Conservation (phyloP, 2,888 invertebrate genomes). For the Caenorhabditis becei region DNA sequence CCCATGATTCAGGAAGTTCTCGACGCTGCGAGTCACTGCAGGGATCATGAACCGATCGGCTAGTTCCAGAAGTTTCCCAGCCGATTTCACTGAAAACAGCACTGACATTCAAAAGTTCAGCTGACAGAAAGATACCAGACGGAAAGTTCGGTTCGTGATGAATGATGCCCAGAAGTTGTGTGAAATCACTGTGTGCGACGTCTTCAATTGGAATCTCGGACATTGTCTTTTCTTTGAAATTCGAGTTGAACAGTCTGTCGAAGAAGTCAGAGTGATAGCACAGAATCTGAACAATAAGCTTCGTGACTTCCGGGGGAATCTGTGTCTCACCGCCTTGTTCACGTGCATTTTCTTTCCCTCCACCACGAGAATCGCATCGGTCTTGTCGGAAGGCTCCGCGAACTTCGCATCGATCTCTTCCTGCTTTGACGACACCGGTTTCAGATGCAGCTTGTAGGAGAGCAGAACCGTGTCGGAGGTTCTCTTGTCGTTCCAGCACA, state of each 20-base stretch:
- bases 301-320: not conserved
- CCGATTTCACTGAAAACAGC: too few species aligned
- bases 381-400: too few species aligned
- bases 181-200: conserved; percentile 10
- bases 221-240: conserved; percentile 37
- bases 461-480: too few species aligned
- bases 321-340: conserved; percentile 13
- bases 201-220: conserved; percentile 17
- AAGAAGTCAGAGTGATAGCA: conserved; percentile 26
- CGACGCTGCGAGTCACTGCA: not conserved
- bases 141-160: conserved; percentile 3
- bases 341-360: conserved; percentile 27
- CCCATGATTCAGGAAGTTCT: too few species aligned
- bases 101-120: too few species aligned
- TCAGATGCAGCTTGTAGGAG: too few species aligned
- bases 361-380: conserved; percentile 2
- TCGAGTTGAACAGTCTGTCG: conserved; percentile 14
- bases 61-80: conserved; percentile 10
- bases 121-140: too few species aligned
- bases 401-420: too few species aligned
- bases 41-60: conserved; percentile 26
- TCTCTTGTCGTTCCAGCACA: too few species aligned
- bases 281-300: conserved; percentile 9
- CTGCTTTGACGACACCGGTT: too few species aligned
- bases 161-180: not conserved